phyloP scores from a whole-genome alignment of 2,113 vertebrate genomes.

The Plectropomus leopardus region DNA sequence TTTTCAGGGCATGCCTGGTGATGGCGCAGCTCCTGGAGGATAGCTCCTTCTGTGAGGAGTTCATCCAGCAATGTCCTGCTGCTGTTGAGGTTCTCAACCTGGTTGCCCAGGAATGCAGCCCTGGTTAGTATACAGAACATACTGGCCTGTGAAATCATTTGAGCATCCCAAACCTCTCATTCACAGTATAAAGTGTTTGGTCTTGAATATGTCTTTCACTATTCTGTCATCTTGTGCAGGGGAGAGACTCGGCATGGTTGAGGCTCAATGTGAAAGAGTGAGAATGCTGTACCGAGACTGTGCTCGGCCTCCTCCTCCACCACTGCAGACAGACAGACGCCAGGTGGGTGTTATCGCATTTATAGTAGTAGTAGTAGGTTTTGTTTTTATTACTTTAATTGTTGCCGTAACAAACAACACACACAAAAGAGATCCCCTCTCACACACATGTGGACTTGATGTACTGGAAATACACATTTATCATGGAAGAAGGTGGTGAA shows the following conservation, averaged over 20 bases:
- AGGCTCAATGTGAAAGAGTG: constrained; percentile 95
- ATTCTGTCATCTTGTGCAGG: constrained; percentile 81
- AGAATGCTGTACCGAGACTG: constrained; percentile 98
- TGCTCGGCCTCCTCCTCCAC: constrained; percentile 95
- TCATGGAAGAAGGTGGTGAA: not conserved
- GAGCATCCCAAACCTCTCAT: not conserved
- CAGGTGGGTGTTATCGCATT: constrained; percentile 84
- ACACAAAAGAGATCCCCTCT: not conserved
- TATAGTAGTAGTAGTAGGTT: not conserved
- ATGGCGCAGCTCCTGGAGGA: constrained; percentile 99
- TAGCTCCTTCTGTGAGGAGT: constrained; percentile 99
- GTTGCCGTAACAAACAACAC: not conserved
- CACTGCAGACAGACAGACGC: constrained; percentile 93
- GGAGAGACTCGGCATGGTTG: constrained; percentile 93
- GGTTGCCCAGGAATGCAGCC: constrained; percentile 97
- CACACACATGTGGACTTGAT: not conserved
- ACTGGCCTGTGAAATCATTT: not conserved
- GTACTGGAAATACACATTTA: not conserved
- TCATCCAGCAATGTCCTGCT: constrained; percentile 98
- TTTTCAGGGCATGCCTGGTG: constrained; percentile 93
- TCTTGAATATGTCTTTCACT: not conserved
- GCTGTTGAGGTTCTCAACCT: constrained; percentile 98
- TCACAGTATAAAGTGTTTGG: not conserved
- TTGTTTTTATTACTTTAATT: not conserved
- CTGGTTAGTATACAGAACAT: constrained; percentile 85